Percentiles rank a stretch among this genome's conserved stretches.
Conservation (phyloP, 2,113 vertebrate species). For the Kobus ellipsiprymnus region DNA sequence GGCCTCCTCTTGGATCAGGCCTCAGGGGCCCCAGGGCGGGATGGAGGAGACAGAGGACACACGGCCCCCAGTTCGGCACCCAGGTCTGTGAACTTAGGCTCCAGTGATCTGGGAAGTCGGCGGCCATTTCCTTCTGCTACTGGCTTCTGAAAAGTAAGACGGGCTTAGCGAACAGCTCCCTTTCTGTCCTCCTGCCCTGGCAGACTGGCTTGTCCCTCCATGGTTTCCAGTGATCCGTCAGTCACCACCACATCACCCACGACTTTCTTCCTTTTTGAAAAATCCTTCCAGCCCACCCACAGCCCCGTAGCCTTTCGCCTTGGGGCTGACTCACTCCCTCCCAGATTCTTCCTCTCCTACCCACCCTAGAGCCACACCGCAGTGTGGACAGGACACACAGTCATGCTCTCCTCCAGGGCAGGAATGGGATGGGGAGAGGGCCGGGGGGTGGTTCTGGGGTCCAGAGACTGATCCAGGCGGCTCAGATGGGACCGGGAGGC, state of each 20-base stretch:
- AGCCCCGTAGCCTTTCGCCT: neutral
- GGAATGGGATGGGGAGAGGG: neutral
- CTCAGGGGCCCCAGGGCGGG: neutral
- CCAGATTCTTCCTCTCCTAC: conserved; percentile 23
- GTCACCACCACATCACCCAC: conserved; percentile 49
- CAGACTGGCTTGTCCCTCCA: neutral
- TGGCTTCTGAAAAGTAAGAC: neutral
- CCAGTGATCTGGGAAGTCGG: neutral
- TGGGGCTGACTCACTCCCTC: conserved; percentile 53
- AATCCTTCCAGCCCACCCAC: conserved; percentile 41
- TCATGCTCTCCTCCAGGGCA: too few species aligned
- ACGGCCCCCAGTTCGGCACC: neutral
- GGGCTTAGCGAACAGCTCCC: neutral
- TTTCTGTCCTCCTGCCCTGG: neutral
- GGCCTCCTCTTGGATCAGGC: neutral
- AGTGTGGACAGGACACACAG: neutral
- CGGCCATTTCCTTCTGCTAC: neutral
- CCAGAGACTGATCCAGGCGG: neutral
- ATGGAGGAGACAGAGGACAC: neutral
- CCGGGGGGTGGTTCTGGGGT: rapidly evolving
- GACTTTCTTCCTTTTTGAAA: conserved; percentile 56
- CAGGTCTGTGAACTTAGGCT: neutral
- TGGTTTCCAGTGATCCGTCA: conserved; percentile 30
- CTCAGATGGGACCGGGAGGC: neutral
- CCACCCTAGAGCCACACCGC: neutral